A percentile compares a stretch with the other conserved stretches of the same genome.
phyloP scores from a whole-genome alignment of 2,888 invertebrate genomes.

The Cerceris ruficornis region DNA sequence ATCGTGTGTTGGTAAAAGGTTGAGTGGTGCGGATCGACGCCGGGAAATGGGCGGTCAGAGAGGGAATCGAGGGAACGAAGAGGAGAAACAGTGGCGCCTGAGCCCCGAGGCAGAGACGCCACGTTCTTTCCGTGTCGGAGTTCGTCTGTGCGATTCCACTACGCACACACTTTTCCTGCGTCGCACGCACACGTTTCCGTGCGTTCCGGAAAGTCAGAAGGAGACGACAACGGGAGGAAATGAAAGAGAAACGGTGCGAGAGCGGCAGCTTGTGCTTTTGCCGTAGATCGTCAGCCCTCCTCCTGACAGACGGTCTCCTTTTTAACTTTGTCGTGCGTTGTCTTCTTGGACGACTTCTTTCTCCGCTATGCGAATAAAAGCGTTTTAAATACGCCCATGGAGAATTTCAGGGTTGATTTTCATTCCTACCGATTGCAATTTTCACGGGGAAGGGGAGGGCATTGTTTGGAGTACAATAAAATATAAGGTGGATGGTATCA shows the following conservation, averaged over 20 bases:
- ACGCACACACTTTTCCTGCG: not conserved
- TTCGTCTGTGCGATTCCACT: not conserved
- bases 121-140: conserved; percentile 33
- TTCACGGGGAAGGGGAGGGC: too few relatives aligned
- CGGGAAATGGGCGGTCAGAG: conserved; percentile 61
- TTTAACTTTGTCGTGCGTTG: conserved; percentile 41
- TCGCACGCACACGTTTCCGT: conserved; percentile 4
- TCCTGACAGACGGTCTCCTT: conserved; percentile 49
- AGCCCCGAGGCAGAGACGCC: conserved; percentile 71
- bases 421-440: too few relatives aligned
- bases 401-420: too few relatives aligned
- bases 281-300: conserved; percentile 47
- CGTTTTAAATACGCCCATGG: too few relatives aligned
- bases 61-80: conserved; percentile 52
- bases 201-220: not conserved
- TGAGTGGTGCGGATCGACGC: conserved; percentile 56
- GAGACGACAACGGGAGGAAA: conserved; percentile 5
- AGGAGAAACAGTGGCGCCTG: conserved; percentile 64
- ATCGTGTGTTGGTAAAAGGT: conserved; percentile 46
- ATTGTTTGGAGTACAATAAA: too few relatives aligned
- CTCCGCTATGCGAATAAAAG: not conserved
- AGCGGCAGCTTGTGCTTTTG: conserved; percentile 40
- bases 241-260: conserved; percentile 30
- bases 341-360: conserved; percentile 26
- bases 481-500: too few relatives aligned